A percentile compares a stretch with the other conserved stretches of the same genome.
Conservation (phyloP, 2,113 vertebrate genomes). For the Cebidichthys violaceus region DNA sequence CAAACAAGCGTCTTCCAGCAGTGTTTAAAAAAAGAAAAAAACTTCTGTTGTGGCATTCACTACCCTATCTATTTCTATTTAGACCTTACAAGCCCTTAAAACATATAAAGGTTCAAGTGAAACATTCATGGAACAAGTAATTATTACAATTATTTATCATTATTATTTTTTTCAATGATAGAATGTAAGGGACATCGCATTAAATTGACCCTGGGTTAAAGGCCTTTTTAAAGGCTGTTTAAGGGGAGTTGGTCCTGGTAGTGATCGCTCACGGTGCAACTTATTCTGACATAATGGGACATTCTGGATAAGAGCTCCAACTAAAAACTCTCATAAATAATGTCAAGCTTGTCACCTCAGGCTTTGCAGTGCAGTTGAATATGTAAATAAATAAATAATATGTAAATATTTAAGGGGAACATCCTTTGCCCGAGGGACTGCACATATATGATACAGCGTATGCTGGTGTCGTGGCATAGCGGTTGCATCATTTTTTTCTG, state of each 20-base stretch:
- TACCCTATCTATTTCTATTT: background rate
- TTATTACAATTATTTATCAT: background rate
- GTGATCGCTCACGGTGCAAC: background rate
- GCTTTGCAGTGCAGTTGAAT: conserved; percentile 1
- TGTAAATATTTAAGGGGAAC: conserved; percentile 69
- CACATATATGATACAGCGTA: background rate
- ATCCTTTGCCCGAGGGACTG: conserved; percentile 23
- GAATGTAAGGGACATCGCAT: background rate
- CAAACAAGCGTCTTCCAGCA: background rate
- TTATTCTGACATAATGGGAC: background rate
- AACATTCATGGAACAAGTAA: background rate
- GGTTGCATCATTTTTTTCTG: conserved; percentile 56
- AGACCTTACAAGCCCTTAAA: background rate
- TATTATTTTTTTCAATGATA: background rate
- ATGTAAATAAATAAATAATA: conserved; percentile 57
- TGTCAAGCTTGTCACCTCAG: conserved; percentile 2
- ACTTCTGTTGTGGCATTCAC: background rate
- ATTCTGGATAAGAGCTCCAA: background rate
- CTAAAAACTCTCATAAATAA: conserved; percentile 1
- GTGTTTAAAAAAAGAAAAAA: background rate
- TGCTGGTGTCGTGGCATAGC: conserved; percentile 14
- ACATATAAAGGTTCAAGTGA: background rate
- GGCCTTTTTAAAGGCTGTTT: background rate
- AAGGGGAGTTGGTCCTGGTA: background rate
- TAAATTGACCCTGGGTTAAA: background rate